These are phyloP conservation scores for Hozukius guyotensis DNA, from an alignment of 2,797 vertebrate genomes.

Conservation along the genomic window DNA sequence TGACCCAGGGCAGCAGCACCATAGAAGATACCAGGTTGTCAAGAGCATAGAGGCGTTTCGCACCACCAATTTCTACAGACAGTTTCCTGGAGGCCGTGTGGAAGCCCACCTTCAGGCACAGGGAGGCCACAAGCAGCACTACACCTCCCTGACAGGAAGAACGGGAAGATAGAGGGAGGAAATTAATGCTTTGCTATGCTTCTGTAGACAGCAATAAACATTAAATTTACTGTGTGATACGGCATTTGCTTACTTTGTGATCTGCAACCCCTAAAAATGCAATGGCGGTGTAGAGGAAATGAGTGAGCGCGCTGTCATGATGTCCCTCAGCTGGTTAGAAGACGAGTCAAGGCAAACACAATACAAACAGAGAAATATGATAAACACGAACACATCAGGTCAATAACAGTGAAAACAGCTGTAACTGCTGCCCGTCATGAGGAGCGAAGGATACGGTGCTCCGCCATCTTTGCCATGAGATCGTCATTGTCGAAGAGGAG, in stretches of 20 bases:
- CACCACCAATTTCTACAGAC: conserved; percentile 92
- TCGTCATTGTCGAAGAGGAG: conserved; percentile 98
- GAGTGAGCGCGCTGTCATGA: conserved; percentile 96
- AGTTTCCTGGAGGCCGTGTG: conserved; percentile 94
- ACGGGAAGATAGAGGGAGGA: neutral
- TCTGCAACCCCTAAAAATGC: conserved; percentile 95
- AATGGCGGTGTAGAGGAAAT: conserved; percentile 93
- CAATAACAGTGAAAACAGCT: neutral
- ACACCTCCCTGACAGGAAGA: conserved; percentile 90
- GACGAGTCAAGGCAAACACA: conserved; percentile 59
- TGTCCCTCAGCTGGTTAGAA: conserved; percentile 91
- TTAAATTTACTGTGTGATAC: neutral
- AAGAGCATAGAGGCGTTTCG: conserved; percentile 94
- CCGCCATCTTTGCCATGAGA: conserved; percentile 98
- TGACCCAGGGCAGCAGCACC: conserved; percentile 94
- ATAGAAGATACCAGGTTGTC: conserved; percentile 91
- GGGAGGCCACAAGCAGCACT: conserved; percentile 90
- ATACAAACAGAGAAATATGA: neutral
- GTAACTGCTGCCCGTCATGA: rapidly evolving
- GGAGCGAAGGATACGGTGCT: conserved; percentile 96
- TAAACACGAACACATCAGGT: neutral
- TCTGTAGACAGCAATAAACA: too few species aligned
- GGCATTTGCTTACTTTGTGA: conserved; percentile 89
- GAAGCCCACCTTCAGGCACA: conserved; percentile 95
- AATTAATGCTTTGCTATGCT: neutral